Conservation (phyloP, 53 echinoderm and acorn worm genomes). For the Pentamera pediparva region DNA sequence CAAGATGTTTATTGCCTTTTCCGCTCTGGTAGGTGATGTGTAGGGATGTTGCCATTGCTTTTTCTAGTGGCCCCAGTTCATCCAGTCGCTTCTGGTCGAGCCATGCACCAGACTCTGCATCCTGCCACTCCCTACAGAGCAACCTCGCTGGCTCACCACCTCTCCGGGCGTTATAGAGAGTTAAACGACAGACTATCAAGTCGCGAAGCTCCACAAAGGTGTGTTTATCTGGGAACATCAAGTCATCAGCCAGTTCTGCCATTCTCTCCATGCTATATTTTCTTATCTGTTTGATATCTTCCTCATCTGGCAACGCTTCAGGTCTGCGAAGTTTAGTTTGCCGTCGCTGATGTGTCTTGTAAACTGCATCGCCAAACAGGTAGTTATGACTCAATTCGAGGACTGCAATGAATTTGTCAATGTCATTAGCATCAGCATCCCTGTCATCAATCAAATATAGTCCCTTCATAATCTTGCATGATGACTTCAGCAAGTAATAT, state of each 20-base stretch:
- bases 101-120: background rate
- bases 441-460: constrained; percentile 26
- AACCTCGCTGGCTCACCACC: constrained; percentile 19
- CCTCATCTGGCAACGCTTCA: constrained; percentile 33
- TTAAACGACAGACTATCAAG: constrained; percentile 36
- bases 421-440: constrained; percentile 32
- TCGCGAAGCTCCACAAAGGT: constrained; percentile 33
- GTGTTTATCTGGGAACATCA: constrained; percentile 20
- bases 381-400: constrained; percentile 47
- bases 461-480: constrained; percentile 47
- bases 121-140: background rate
- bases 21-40: constrained; percentile 51
- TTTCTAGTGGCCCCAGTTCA: background rate
- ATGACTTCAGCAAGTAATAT: constrained; percentile 51
- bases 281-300: constrained; percentile 35
- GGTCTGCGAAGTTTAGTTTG: constrained; percentile 37
- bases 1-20: constrained; percentile 44
- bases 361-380: constrained; percentile 41
- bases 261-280: constrained; percentile 31
- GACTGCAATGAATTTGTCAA: constrained; percentile 54
- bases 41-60: background rate
- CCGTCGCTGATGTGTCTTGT: constrained; percentile 25
- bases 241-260: background rate
- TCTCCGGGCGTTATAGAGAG: constrained; percentile 50
- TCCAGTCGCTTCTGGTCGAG: background rate